These are phyloP conservation scores for Heliconius himera DNA, from an alignment of 1,140 invertebrate genomes.

Conservation along the genomic window DNA sequence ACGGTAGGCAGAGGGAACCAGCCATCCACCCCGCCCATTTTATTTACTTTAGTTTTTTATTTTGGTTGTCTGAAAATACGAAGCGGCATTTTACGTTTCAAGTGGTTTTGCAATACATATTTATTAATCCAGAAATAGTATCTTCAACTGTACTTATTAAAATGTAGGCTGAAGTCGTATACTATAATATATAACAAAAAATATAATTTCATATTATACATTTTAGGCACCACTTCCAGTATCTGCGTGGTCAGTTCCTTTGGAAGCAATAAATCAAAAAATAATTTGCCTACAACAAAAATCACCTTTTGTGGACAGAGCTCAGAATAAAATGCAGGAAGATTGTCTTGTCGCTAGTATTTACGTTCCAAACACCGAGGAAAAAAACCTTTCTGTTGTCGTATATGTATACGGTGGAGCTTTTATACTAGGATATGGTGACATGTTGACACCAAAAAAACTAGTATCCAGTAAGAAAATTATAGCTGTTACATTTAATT, in stretches of 20 bases:
- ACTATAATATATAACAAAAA: too few relatives aligned
- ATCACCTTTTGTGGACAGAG: neutral
- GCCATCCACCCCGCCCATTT: neutral
- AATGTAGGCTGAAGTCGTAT: too few relatives aligned
- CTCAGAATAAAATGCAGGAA: constrained; percentile 41
- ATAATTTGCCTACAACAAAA: constrained; percentile 55
- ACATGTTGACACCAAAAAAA: constrained; percentile 41
- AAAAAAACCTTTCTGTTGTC: constrained; percentile 52
- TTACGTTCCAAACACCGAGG: constrained; percentile 50
- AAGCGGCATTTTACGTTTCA: too few relatives aligned
- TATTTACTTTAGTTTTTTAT: too few relatives aligned
- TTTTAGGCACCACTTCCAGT: constrained; percentile 58
- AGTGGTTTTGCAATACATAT: too few relatives aligned
- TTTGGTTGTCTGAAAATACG: too few relatives aligned
- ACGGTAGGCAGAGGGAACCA: neutral
- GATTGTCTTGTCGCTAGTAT: constrained; percentile 55
- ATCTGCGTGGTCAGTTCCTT: constrained; percentile 49
- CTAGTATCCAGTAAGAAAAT: constrained; percentile 45
- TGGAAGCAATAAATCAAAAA: constrained; percentile 48
- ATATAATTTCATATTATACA: neutral
- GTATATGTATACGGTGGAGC: constrained; percentile 59
- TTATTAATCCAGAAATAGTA: too few relatives aligned
- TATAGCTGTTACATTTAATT: constrained; percentile 53
- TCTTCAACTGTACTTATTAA: too few relatives aligned
- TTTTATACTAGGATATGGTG: constrained; percentile 45